Evolutionary conservation across 1,140 invertebrate genomes (phyloP), one percentile per base, ranked within the genome.

Genomic region (Spodoptera litura): DNA sequence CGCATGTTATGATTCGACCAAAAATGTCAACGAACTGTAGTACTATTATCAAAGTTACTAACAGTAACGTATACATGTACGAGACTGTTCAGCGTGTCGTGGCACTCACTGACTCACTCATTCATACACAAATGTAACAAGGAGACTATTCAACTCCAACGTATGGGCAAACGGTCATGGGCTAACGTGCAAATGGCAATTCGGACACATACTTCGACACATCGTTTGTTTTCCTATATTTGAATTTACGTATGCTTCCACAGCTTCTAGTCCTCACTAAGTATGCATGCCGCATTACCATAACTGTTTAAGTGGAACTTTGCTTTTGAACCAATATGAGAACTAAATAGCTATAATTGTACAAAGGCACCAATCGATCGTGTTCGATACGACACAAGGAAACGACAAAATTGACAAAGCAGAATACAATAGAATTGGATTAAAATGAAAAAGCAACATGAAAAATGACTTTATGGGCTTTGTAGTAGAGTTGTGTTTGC

Each of bases 341-440:
- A 51, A 62, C 44, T 75, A 75, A 75, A 75, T 62, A 35, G 58
- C 72, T 62, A 75, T 75, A 52, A 75, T 62, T 61, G 44, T 25
- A 75, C 72, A 75, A 75, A 75, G 72, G 72, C 72, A 73, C 6
- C 55, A 35, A 62, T 53, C 44, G 72, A 61, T 73, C 20, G 72
- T 20, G 38, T 52, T 62, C 72, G 44, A 75, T 61, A 74, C 49
- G 20, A 59, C 25, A 62, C 25, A 62, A 49, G 62, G 15, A 49
- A 62, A 27, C 55, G 58, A 62, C 44, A 59, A 75, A 52, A 62
- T 75, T 62, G 58, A 15, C 49, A 75, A 75, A 75, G 72, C 25
- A 62, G 44, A 52, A 62, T 58, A 73, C 35, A 73, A 73, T 51
- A 25, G 35, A 25, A 55, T 51, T 73, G 35, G 55, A 73, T 73